A percentile compares a stretch with the other conserved stretches of the same genome.
Evolutionary conservation across 1,140 invertebrate species (phyloP).

Genomic region (Atta texana): DNA sequence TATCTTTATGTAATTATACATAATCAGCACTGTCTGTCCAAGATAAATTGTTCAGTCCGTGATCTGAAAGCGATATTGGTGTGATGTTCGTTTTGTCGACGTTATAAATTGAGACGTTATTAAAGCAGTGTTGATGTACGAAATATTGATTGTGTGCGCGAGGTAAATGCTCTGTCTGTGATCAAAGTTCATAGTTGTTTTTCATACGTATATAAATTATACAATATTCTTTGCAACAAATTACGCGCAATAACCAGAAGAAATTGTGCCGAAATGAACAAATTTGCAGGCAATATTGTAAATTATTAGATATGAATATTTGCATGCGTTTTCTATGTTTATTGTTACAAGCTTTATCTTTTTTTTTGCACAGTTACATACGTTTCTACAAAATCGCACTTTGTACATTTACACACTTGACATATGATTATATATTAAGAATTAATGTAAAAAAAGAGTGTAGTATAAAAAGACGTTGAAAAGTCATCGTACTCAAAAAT

Average conservation of each 20-base stretch:
- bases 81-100: conserved; percentile 21
- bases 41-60: conserved; percentile 22
- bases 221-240: conserved; percentile 3
- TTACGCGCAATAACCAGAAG: not conserved
- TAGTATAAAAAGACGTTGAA: conserved; percentile 13
- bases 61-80: conserved; percentile 22
- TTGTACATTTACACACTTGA: conserved; percentile 59
- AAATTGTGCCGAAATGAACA: not conserved
- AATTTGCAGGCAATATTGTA: conserved; percentile 52
- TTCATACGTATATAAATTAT: conserved; percentile 45
- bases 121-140: conserved; percentile 41
- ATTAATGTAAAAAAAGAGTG: conserved; percentile 39
- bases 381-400: conserved; percentile 25
- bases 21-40: not conserved
- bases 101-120: conserved; percentile 55
- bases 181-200: conserved; percentile 67
- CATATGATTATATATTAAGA: conserved; percentile 30
- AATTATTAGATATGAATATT: conserved; percentile 40
- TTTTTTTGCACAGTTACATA: conserved; percentile 54
- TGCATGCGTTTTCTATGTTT: conserved; percentile 40
- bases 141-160: conserved; percentile 19
- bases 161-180: conserved; percentile 65
- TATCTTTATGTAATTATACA: conserved; percentile 13
- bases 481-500: conserved; percentile 28
- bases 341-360: conserved; percentile 54